Evolutionary conservation across 2,797 vertebrate genomes (phyloP).

Genomic region (Knipowitschia caucasica): DNA sequence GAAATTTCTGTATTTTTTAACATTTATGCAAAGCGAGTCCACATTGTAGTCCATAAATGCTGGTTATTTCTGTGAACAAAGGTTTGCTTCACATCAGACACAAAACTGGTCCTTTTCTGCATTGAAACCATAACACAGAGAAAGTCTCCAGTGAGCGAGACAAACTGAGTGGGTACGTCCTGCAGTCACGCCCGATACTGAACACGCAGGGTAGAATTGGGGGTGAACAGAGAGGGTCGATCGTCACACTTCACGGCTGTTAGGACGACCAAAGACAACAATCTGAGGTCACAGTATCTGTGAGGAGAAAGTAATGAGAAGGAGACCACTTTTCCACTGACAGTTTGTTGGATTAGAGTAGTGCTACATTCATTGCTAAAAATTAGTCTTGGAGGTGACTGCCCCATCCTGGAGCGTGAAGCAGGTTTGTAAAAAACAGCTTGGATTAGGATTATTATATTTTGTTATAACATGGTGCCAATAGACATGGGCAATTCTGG

Average conservation of each 20-base stretch:
- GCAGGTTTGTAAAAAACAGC: conserved; percentile 37
- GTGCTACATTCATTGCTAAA: conserved; percentile 31
- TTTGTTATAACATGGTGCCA: conserved; percentile 20
- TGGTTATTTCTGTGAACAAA: conserved; percentile 24
- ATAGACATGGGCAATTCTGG: conserved; percentile 35
- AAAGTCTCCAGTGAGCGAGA: conserved; percentile 87
- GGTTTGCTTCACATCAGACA: conserved; percentile 92
- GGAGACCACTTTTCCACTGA: conserved; percentile 23
- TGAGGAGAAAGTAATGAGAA: conserved; percentile 43
- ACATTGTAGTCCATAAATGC: conserved; percentile 43
- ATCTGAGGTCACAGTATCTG: conserved; percentile 36
- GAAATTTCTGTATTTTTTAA: too few relatives aligned
- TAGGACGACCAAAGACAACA: conserved; percentile 47
- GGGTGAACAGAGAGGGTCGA: conserved; percentile 56
- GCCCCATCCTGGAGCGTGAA: conserved; percentile 38
- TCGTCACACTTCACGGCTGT: conserved; percentile 54
- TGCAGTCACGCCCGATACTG: conserved; percentile 41
- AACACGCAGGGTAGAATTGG: conserved; percentile 66
- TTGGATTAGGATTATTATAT: conserved; percentile 51
- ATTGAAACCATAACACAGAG: conserved; percentile 91
- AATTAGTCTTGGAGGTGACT: conserved; percentile 22
- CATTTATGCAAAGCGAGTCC: conserved; percentile 73
- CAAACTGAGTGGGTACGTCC: conserved; percentile 33
- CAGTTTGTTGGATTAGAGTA: conserved; percentile 44
- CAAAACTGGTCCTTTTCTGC: conserved; percentile 98